Evolutionary conservation across 2,113 vertebrate genomes (phyloP).

Genomic region (Camelus dromedarius): DNA sequence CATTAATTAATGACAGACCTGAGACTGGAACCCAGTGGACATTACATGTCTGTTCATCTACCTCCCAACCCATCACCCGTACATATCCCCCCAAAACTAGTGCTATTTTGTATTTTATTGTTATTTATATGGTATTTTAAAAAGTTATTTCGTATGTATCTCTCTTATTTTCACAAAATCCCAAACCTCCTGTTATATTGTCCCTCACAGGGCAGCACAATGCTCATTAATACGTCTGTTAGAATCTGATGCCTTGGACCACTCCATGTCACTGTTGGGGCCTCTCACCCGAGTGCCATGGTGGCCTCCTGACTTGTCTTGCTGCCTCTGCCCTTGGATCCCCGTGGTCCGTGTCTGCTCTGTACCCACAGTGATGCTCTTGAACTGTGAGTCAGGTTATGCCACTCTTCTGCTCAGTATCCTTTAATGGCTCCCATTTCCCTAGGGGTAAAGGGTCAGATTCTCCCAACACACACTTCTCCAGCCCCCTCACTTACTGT

Average conservation of each 20-base stretch:
- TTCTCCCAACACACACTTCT: background rate
- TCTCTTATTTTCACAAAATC: background rate
- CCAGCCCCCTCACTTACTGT: rapidly evolving
- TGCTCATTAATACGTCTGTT: background rate
- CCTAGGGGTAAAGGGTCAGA: background rate
- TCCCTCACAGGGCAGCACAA: background rate
- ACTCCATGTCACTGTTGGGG: rapidly evolving
- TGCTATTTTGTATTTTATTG: background rate
- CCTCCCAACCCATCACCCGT: background rate
- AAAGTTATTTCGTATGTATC: background rate
- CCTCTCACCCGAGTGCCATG: rapidly evolving
- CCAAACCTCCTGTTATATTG: background rate
- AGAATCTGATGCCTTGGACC: background rate
- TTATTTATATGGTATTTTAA: background rate
- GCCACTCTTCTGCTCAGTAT: background rate
- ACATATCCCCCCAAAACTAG: background rate
- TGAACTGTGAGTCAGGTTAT: background rate
- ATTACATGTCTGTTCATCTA: background rate
- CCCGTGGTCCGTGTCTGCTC: background rate
- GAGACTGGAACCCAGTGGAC: background rate
- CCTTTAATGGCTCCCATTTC: too few relatives aligned
- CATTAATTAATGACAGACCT: background rate
- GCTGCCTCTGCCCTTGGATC: background rate
- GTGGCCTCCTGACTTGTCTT: background rate
- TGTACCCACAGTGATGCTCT: background rate